These are phyloP conservation scores for Crossaster papposus DNA, from an alignment of 53 echinoderm and acorn worm species.

Conservation along the genomic window DNA sequence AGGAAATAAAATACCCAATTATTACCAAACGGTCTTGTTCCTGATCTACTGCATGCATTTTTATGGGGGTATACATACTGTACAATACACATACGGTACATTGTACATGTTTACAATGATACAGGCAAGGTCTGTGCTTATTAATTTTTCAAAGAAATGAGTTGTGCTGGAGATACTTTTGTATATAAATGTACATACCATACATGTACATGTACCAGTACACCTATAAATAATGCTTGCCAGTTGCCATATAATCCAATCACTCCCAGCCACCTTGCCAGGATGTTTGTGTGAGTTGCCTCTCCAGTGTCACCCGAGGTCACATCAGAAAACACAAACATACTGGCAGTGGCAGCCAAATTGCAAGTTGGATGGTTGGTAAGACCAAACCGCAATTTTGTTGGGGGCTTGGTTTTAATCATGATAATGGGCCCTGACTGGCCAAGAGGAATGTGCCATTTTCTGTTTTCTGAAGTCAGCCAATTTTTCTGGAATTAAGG, in stretches of 20 bases:
- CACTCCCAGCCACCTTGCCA: slow-evolving; percentile 26
- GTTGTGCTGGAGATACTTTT: no score
- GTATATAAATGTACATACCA: no score
- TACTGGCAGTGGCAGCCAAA: no score
- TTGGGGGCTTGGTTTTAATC: slow-evolving; percentile 1
- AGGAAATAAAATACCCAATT: not conserved
- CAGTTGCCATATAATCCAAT: not conserved
- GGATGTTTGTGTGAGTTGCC: slow-evolving; percentile 52
- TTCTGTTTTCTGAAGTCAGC: slow-evolving; percentile 4
- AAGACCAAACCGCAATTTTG: no score
- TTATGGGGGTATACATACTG: not conserved
- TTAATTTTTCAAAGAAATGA: no score
- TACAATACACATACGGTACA: no score
- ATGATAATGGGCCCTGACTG: not conserved
- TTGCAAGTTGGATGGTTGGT: not conserved
- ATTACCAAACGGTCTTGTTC: not conserved
- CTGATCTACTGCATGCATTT: not conserved
- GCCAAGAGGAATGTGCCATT: not conserved
- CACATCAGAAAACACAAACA: slow-evolving; percentile 41
- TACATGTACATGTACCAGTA: no score
- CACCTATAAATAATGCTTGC: slow-evolving; percentile 14
- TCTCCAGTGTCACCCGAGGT: slow-evolving; percentile 33
- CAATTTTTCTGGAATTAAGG: not conserved
- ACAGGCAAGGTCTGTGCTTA: no score
- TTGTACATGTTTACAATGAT: no score